Evolutionary conservation across 2,113 vertebrate genomes (phyloP), one percentile per base, ranked within the genome.

Genomic region (Pimephales promelas): DNA sequence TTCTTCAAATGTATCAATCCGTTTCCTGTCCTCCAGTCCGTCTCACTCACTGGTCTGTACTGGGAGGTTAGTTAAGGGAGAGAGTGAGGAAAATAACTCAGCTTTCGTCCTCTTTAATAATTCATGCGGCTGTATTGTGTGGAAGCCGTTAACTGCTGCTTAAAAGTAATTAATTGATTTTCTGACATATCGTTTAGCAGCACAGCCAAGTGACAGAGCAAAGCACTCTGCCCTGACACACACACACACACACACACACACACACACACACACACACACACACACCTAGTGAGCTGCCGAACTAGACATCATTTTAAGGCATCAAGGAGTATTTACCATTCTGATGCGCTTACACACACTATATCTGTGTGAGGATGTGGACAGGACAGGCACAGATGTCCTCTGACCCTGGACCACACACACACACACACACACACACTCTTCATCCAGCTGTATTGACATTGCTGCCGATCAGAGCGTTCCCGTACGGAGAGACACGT

Each of bases 141-240:
- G 94, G 94, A 92, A 95, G 93, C 95, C 95, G 94, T 96, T 94
- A 96, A 96, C 96, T 96, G 95, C 97, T 96, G 89, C 96, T 98
- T 97, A 94, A 96, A 96, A 97, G 97, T 98, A 98, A 99, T 97
- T 96, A 98, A 99, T 98, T 98, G 97, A 99, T 99, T 98, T 99
- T 98, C 97, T 98, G 97, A 99, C 97, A 98, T 95, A 96, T 97
- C 96, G 94, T 95, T 94, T 97, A 96, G 95, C 96, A 89, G 92
- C 89, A 91, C 93, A 91, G 92, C 85, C 91, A 93, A 87, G 93
- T 96, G 96, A 97, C 95, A 87, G 92, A 88, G 91, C 94, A 94
- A 87, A 89, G 84, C 86, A 86, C 86, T 88, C 79, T 86, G 70
- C 86, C 78, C 82, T 84, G 52, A 18, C 56, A 47, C 40, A 75